phyloP scores from a whole-genome alignment of 2,113 vertebrate species.

The Lates calcarifer region DNA sequence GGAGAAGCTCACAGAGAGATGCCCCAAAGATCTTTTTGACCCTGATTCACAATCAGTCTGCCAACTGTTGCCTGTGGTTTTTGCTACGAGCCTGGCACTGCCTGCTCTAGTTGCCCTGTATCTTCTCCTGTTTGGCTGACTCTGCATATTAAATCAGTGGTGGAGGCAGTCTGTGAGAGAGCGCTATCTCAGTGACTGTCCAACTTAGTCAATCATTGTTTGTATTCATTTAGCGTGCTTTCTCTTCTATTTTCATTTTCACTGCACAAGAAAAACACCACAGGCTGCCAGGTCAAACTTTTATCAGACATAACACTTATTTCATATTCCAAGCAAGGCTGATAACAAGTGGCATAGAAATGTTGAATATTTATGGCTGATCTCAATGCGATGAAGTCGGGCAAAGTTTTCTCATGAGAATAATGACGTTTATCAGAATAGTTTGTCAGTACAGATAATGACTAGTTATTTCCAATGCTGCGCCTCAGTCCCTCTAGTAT shows the following conservation, averaged over 20 bases:
- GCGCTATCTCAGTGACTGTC: not conserved
- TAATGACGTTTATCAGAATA: not conserved
- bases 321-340: not conserved
- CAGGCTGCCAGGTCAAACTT: not conserved
- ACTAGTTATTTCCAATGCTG: not conserved
- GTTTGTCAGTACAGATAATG: not conserved
- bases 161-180: not conserved
- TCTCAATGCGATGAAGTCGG: not conserved
- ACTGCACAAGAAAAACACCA: not conserved
- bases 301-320: not conserved
- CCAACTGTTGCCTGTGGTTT: not conserved
- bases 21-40: not conserved
- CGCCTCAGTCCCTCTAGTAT: too few species aligned
- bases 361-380: not conserved
- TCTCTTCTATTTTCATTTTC: not conserved
- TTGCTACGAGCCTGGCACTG: not conserved
- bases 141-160: not conserved
- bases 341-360: not conserved
- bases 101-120: not conserved
- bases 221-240: not conserved
- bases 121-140: conserved; percentile 11
- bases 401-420: not conserved
- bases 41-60: not conserved
- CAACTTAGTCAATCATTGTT: not conserved
- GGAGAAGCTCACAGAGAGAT: not conserved